phyloP scores from a whole-genome alignment of 2,888 invertebrate genomes.

The Leptinotarsa haldemani region DNA sequence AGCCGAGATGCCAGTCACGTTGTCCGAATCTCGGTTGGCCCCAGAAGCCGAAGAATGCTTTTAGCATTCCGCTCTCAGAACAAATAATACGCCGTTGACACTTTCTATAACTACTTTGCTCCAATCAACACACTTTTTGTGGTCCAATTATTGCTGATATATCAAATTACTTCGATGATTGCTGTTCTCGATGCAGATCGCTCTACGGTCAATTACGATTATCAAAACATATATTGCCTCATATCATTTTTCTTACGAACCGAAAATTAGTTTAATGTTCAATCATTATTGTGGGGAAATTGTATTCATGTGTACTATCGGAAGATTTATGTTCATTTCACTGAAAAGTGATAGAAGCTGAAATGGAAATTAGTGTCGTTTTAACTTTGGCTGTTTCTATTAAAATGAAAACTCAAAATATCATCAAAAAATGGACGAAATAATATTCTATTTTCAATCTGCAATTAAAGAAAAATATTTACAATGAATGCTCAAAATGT shows the following conservation, averaged over 20 bases:
- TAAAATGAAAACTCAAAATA: too few species aligned
- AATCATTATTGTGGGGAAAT: neutral
- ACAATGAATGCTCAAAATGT: too few species aligned
- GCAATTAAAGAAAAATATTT: too few species aligned
- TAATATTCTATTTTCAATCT: too few species aligned
- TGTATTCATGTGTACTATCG: neutral
- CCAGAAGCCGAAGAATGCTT: constrained; percentile 61
- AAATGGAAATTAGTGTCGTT: too few species aligned
- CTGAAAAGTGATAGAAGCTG: too few species aligned
- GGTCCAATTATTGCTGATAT: constrained; percentile 50
- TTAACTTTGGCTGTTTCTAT: too few species aligned
- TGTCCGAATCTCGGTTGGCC: constrained; percentile 56
- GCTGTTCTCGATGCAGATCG: constrained; percentile 37
- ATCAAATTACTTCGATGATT: constrained; percentile 45
- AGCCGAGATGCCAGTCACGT: constrained; percentile 58
- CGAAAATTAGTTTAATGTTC: constrained; percentile 7
- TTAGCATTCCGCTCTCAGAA: constrained; percentile 62
- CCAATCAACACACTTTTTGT: constrained; percentile 55
- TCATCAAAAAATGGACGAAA: too few species aligned
- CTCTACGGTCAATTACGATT: constrained; percentile 25
- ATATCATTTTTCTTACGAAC: constrained; percentile 3
- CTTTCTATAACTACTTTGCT: constrained; percentile 59
- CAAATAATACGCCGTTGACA: constrained; percentile 64
- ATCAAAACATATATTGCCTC: constrained; percentile 25
- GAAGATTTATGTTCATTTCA: too few species aligned